Percentiles rank a stretch among this genome's conserved stretches.
phyloP scores from a whole-genome alignment of 2,888 invertebrate species.

The Macrosoma leucophasiata region DNA sequence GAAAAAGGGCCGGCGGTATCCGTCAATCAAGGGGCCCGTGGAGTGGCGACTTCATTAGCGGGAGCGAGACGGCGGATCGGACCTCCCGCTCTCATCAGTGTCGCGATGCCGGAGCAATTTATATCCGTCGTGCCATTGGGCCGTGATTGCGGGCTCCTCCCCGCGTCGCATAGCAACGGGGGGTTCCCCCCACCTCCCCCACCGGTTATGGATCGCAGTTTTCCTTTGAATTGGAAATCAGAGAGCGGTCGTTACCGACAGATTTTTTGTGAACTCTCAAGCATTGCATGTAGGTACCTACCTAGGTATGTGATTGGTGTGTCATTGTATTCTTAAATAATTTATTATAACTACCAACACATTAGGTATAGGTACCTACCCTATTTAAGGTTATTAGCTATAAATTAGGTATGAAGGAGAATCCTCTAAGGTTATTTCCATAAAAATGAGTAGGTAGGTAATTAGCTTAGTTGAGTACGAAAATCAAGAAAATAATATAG shows the following conservation, averaged over 20 bases:
- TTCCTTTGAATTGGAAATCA: constrained; percentile 78
- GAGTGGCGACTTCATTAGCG: constrained; percentile 71
- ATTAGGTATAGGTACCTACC: too few relatives aligned
- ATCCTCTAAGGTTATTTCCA: too few relatives aligned
- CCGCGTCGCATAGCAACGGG: constrained; percentile 79
- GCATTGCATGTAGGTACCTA: too few relatives aligned
- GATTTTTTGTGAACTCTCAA: constrained; percentile 73
- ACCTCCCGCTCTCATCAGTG: constrained; percentile 57
- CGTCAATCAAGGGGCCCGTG: constrained; percentile 67
- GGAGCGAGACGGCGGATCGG: constrained; percentile 42
- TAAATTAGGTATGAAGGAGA: too few relatives aligned
- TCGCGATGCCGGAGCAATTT: constrained; percentile 73
- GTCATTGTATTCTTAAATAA: too few relatives aligned
- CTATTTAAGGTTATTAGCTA: too few relatives aligned
- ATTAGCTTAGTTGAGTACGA: too few relatives aligned
- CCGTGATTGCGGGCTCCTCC: constrained; percentile 77
- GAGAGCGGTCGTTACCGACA: constrained; percentile 73
- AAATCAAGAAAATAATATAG: too few relatives aligned
- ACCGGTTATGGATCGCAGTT: constrained; percentile 75
- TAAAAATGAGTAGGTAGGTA: too few relatives aligned
- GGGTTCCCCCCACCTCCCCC: constrained; percentile 48
- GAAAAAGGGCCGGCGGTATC: constrained; percentile 59
- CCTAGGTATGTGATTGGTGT: too few relatives aligned
- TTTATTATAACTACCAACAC: too few relatives aligned
- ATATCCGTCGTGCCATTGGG: constrained; percentile 77